Conservation (phyloP, 2,797 vertebrate species). For the Pelochelys cantorii region DNA sequence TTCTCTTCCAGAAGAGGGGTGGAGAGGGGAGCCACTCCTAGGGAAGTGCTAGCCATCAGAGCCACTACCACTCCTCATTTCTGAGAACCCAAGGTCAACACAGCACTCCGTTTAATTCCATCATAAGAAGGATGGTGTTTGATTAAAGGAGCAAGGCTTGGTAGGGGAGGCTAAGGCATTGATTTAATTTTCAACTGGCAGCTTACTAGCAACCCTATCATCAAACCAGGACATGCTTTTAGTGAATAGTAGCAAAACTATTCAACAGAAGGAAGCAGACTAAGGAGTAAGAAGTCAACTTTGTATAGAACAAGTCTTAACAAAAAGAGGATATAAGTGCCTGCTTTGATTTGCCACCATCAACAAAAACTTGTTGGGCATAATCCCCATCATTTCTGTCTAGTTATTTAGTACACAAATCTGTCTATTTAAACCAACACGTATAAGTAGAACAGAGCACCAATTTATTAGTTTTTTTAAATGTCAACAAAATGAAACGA, state of each 20-base stretch:
- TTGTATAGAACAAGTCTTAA: neutral
- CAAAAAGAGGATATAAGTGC: neutral
- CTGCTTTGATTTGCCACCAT: neutral
- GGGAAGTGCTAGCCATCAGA: neutral
- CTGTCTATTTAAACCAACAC: neutral
- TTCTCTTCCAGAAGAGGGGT: neutral
- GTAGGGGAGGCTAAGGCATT: neutral
- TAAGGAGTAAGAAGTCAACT: neutral
- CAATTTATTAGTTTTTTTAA: constrained; percentile 1
- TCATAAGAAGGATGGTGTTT: neutral
- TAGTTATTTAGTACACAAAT: neutral
- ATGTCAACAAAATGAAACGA: neutral
- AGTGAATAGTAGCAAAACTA: neutral
- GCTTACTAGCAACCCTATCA: neutral
- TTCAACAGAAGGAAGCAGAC: neutral
- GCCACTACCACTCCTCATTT: neutral
- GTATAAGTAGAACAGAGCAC: neutral
- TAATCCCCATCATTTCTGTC: neutral
- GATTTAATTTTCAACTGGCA: neutral
- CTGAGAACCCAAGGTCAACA: neutral
- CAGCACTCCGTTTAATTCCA: neutral
- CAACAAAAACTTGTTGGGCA: neutral
- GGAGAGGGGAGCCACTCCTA: neutral
- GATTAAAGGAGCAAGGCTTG: neutral
- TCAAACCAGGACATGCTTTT: neutral